phyloP scores from a whole-genome alignment of 1,140 invertebrate genomes.

The Drosophila melanogaster region DNA sequence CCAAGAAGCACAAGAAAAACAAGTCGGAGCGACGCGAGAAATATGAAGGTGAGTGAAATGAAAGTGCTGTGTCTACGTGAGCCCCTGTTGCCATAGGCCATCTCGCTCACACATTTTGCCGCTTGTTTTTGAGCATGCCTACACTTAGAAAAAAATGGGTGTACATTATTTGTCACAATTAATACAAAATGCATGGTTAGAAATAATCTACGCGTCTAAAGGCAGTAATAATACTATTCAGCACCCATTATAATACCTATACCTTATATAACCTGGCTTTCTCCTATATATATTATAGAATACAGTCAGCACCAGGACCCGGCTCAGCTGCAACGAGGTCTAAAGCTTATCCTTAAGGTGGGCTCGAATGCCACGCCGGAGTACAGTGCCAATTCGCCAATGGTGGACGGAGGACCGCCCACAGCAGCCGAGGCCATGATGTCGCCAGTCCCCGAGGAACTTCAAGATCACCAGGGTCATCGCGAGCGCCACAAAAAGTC shows the following conservation, averaged over 20 bases:
- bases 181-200: too few species aligned
- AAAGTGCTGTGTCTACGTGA: conserved; percentile 20
- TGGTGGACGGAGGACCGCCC: conserved; percentile 63
- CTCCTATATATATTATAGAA: conserved; percentile 45
- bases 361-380: conserved; percentile 89
- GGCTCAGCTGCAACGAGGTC: conserved; percentile 86
- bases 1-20: conserved; percentile 91
- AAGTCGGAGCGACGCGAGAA: conserved; percentile 88
- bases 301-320: conserved; percentile 85
- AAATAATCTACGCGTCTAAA: too few species aligned
- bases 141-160: conserved; percentile 9
- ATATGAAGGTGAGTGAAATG: conserved; percentile 86
- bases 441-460: conserved; percentile 67
- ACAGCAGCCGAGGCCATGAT: conserved; percentile 83
- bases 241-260: background rate
- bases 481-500: conserved; percentile 88
- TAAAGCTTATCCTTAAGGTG: conserved; percentile 94
- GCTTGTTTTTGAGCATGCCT: conserved; percentile 35
- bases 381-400: conserved; percentile 85
- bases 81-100: conserved; percentile 11
- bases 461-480: conserved; percentile 48
- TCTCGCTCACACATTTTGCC: conserved; percentile 36
- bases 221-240: too few species aligned
- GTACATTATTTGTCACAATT: too few species aligned
- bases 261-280: too few species aligned